These are phyloP conservation scores for Drosophila orosa DNA, from an alignment of 1,140 invertebrate genomes.

Conservation along the genomic window DNA sequence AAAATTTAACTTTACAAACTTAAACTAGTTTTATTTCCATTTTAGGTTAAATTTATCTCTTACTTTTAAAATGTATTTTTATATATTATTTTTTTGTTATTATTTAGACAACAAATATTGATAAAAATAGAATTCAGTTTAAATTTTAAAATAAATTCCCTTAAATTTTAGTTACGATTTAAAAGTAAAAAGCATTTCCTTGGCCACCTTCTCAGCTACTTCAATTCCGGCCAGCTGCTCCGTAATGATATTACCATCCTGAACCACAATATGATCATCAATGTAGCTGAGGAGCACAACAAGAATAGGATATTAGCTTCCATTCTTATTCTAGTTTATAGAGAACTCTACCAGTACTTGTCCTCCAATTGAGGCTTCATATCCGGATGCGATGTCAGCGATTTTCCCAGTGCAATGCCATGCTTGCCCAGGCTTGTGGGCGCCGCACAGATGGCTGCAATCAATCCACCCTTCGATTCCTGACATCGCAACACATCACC, in stretches of 20 bases:
- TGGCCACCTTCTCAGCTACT: conserved; percentile 89
- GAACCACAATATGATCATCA: conserved; percentile 90
- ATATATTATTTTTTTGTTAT: too few species aligned
- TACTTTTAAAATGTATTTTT: too few species aligned
- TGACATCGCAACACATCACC: conserved; percentile 92
- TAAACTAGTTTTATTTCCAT: too few species aligned
- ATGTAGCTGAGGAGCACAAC: conserved; percentile 84
- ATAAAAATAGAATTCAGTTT: too few species aligned
- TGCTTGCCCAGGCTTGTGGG: conserved; percentile 95
- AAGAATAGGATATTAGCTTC: background rate
- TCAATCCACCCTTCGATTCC: conserved; percentile 88
- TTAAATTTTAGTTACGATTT: background rate
- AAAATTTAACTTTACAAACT: too few species aligned
- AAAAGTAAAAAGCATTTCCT: conserved; percentile 87
- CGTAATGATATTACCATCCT: conserved; percentile 94
- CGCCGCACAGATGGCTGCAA: conserved; percentile 97
- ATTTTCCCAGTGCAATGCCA: conserved; percentile 91
- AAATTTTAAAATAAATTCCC: too few species aligned
- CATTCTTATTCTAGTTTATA: too few species aligned
- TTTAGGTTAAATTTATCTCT: too few species aligned
- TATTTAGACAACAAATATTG: too few species aligned
- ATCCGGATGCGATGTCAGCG: conserved; percentile 95
- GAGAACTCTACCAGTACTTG: conserved; percentile 84
- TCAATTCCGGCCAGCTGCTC: conserved; percentile 91
- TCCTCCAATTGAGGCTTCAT: conserved; percentile 90